phyloP scores from a whole-genome alignment of 2,113 vertebrate genomes.

The Pangasianodon gigas region DNA sequence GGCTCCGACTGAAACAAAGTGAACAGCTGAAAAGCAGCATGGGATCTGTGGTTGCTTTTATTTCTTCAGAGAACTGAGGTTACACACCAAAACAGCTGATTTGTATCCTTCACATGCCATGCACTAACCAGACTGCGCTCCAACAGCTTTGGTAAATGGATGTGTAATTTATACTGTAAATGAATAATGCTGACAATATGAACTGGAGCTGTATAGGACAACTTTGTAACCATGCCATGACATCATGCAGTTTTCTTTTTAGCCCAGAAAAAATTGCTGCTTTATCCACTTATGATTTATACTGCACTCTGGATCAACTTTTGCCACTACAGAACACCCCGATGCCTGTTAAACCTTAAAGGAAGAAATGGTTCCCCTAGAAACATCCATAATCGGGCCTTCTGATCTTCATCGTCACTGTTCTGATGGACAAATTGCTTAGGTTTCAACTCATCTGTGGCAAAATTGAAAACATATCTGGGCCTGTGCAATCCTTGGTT shows the following conservation, averaged over 20 bases:
- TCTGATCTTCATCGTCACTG: conserved; percentile 58
- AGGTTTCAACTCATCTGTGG: conserved; percentile 48
- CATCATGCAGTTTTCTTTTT: conserved; percentile 25
- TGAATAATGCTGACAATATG: conserved; percentile 21
- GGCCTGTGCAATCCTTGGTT: conserved; percentile 38
- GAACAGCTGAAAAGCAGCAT: conserved; percentile 5
- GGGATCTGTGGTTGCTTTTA: conserved; percentile 24
- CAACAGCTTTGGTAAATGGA: not conserved
- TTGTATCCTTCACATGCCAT: conserved; percentile 21
- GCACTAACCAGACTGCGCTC: not conserved
- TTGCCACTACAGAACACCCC: conserved; percentile 43
- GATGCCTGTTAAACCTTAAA: conserved; percentile 38
- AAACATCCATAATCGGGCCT: conserved; percentile 43
- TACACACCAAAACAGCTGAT: conserved; percentile 16
- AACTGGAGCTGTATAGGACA: conserved; percentile 23
- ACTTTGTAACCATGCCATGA: conserved; percentile 23
- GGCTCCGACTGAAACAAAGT: not conserved
- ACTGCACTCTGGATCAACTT: conserved; percentile 37
- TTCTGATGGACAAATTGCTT: conserved; percentile 54
- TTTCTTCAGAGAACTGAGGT: conserved; percentile 13
- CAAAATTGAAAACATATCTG: conserved; percentile 61
- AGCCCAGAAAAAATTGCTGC: conserved; percentile 32
- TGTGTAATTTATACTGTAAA: conserved; percentile 3
- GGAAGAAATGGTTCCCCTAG: conserved; percentile 52
- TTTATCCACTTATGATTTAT: conserved; percentile 25